Evolutionary conservation across 2,888 invertebrate genomes (phyloP).

Genomic region (Brenthis daphne): DNA sequence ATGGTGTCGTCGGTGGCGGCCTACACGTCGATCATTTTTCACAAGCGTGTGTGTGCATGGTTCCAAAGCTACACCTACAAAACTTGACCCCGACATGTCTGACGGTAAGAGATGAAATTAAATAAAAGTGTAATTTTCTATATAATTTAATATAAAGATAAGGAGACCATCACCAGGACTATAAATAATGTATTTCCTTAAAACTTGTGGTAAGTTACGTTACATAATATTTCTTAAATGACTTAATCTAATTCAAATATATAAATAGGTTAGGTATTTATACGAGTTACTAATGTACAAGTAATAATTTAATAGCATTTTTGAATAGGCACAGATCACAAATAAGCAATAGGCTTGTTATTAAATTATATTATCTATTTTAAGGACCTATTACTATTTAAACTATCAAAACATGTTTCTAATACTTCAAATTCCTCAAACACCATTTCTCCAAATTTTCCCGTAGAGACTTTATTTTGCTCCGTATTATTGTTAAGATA

Average conservation of each 20-base stretch:
- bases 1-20: constrained; percentile 84
- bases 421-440: constrained; percentile 91
- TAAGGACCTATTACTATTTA: constrained; percentile 80
- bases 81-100: constrained; percentile 69
- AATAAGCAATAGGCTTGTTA: constrained; percentile 61
- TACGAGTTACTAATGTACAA: constrained; percentile 60
- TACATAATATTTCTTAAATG: constrained; percentile 17
- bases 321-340: constrained; percentile 74
- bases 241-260: constrained; percentile 26
- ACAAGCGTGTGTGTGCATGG: constrained; percentile 71
- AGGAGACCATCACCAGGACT: constrained; percentile 75
- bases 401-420: constrained; percentile 83
- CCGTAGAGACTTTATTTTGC: constrained; percentile 80
- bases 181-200: constrained; percentile 44
- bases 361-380: constrained; percentile 54
- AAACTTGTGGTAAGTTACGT: constrained; percentile 14
- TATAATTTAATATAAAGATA: constrained; percentile 65
- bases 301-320: constrained; percentile 76
- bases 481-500: constrained; percentile 83
- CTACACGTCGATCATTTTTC: constrained; percentile 70
- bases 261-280: constrained; percentile 48
- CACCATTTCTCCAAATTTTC: constrained; percentile 91
- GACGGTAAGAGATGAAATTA: constrained; percentile 64
- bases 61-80: constrained; percentile 66
- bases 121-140: constrained; percentile 51